Percentiles rank a stretch among this genome's conserved stretches.
Conservation (phyloP, 2,113 vertebrate species). For the Laticauda laticaudata region DNA sequence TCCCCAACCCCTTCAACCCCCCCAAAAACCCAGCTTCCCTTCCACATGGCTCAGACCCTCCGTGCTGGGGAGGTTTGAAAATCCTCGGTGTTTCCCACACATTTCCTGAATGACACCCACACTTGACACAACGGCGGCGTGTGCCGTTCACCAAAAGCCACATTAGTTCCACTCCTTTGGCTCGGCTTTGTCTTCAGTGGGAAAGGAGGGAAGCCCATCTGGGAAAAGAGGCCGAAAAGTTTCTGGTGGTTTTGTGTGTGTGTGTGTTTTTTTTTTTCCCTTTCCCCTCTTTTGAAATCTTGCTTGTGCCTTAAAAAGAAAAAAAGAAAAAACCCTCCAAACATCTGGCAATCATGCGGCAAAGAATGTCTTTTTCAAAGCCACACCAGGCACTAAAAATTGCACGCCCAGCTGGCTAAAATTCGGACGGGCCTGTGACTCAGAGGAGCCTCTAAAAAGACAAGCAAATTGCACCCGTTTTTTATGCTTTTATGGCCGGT, state of each 20-base stretch:
- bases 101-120: constrained; percentile 62
- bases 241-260: neutral
- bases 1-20: too few relatives aligned
- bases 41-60: constrained; percentile 15
- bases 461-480: neutral
- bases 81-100: constrained; percentile 75
- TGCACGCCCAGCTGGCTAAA: neutral
- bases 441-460: neutral
- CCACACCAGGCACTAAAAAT: neutral
- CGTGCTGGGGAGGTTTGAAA: constrained; percentile 31
- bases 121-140: constrained; percentile 74
- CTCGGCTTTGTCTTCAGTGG: constrained; percentile 75
- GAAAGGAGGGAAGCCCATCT: constrained; percentile 78
- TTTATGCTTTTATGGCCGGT: neutral
- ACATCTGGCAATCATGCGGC: neutral
- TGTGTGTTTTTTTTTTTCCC: neutral
- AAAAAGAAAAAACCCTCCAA: neutral
- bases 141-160: constrained; percentile 76
- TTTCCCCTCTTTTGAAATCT: neutral
- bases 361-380: neutral
- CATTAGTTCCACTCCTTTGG: constrained; percentile 71
- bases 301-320: neutral
- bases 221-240: constrained; percentile 55
- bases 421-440: neutral
- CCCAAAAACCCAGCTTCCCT: accelerated